Evolutionary conservation across 37 sponge, comb jelly and placozoan genomes (phyloP).

Genomic region (Tethya wilhelma): DNA sequence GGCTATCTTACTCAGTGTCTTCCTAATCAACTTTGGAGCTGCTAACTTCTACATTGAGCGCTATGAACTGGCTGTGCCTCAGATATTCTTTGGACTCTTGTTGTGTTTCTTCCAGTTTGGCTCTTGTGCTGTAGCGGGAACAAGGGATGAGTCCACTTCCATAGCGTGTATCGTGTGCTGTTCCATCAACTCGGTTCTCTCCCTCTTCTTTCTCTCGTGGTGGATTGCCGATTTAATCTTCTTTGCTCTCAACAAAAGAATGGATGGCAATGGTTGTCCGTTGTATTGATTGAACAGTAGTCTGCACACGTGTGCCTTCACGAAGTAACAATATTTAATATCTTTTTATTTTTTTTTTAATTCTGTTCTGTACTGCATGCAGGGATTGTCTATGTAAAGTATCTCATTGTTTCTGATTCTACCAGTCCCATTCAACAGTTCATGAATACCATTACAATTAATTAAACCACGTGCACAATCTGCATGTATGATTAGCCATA

Average conservation of each 20-base stretch:
- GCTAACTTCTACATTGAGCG: conserved; percentile 86
- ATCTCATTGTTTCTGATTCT: too few species aligned
- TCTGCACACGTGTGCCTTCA: too few species aligned
- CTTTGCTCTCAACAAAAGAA: conserved; percentile 61
- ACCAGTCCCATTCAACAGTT: too few species aligned
- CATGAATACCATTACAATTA: too few species aligned
- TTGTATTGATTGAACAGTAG: conserved; percentile 18
- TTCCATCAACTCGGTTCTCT: conserved; percentile 51
- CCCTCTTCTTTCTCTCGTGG: conserved; percentile 69
- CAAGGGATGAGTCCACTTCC: conserved; percentile 38
- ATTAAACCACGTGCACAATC: too few species aligned
- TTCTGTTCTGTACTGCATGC: too few species aligned
- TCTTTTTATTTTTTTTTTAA: too few species aligned
- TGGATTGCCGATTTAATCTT: conserved; percentile 85
- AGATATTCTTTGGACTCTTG: conserved; percentile 63
- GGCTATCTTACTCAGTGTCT: conserved; percentile 70
- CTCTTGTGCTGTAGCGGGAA: conserved; percentile 51
- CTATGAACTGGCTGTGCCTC: conserved; percentile 74
- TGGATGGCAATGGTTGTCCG: conserved; percentile 60
- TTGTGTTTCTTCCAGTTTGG: conserved; percentile 71
- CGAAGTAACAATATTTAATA: too few species aligned
- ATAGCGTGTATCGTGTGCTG: conserved; percentile 61
- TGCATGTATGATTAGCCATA: too few species aligned
- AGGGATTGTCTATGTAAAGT: too few species aligned
- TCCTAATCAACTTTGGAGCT: conserved; percentile 80